Conservation (phyloP, 2,113 vertebrate species). For the Platichthys stellatus region DNA sequence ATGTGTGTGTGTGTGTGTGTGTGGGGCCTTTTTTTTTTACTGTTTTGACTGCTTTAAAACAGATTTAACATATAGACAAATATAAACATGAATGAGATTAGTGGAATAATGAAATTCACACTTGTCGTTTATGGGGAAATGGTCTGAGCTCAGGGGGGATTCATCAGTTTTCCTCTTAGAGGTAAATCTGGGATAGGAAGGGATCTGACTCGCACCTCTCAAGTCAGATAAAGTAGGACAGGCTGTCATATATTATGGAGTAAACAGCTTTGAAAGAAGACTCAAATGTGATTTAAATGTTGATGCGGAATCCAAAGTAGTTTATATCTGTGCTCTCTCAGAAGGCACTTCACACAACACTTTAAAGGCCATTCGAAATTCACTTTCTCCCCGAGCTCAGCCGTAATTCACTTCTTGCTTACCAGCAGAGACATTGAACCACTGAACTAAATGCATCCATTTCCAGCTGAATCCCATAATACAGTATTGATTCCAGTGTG, state of each 20-base stretch:
- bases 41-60: too few species aligned
- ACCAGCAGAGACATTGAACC: constrained; percentile 22
- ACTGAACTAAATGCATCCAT: constrained; percentile 22
- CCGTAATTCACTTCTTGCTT: constrained; percentile 21
- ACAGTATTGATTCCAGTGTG: neutral
- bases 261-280: constrained; percentile 53
- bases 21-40: too few species aligned
- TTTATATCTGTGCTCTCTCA: constrained; percentile 36
- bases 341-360: constrained; percentile 36
- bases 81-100: neutral
- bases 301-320: constrained; percentile 51
- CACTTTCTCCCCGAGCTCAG: constrained; percentile 9
- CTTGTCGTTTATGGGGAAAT: neutral
- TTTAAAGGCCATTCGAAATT: constrained; percentile 54
- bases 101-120: neutral
- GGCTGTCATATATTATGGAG: constrained; percentile 64
- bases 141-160: neutral
- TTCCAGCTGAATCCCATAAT: constrained; percentile 8
- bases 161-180: constrained; percentile 1
- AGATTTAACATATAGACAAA: neutral
- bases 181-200: constrained; percentile 3
- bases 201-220: constrained; percentile 26
- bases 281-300: constrained; percentile 65
- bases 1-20: too few species aligned
- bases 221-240: constrained; percentile 49